Percentiles rank a stretch among this genome's conserved stretches.
These are phyloP conservation scores for Petaurus breviceps DNA, from an alignment of 2,113 vertebrate species.

Conservation along the genomic window DNA sequence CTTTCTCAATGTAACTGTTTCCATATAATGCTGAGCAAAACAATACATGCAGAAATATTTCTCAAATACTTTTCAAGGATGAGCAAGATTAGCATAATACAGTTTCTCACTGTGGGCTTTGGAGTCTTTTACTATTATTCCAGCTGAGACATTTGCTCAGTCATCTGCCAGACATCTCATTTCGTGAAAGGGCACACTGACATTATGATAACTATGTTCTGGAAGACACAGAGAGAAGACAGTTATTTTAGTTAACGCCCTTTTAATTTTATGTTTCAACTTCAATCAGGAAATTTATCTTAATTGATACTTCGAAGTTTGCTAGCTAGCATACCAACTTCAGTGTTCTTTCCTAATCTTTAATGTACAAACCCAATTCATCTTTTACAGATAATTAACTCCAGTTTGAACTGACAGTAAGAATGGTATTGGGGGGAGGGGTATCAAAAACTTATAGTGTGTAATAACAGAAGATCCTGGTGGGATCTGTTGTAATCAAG, in stretches of 20 bases:
- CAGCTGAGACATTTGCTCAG: conserved; percentile 31
- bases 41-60: background rate
- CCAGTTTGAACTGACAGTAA: conserved; percentile 31
- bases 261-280: conserved; percentile 74
- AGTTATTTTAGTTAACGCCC: conserved; percentile 67
- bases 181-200: conserved; percentile 63
- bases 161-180: conserved; percentile 32
- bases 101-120: conserved; percentile 5
- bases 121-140: background rate
- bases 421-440: background rate
- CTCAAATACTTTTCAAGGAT: conserved; percentile 32
- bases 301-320: conserved; percentile 49
- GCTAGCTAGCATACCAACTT: background rate
- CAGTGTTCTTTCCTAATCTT: background rate
- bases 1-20: background rate
- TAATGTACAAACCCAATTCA: conserved; percentile 36
- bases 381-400: conserved; percentile 47
- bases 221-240: conserved; percentile 30
- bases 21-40: background rate
- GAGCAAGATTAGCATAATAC: conserved; percentile 36
- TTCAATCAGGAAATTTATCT: conserved; percentile 64
- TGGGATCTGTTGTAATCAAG: background rate
- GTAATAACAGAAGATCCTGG: background rate
- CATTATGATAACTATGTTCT: conserved; percentile 56
- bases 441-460: conserved; percentile 6